Conservation (phyloP, 2,888 invertebrate genomes). For the Napeogenes inachia region DNA sequence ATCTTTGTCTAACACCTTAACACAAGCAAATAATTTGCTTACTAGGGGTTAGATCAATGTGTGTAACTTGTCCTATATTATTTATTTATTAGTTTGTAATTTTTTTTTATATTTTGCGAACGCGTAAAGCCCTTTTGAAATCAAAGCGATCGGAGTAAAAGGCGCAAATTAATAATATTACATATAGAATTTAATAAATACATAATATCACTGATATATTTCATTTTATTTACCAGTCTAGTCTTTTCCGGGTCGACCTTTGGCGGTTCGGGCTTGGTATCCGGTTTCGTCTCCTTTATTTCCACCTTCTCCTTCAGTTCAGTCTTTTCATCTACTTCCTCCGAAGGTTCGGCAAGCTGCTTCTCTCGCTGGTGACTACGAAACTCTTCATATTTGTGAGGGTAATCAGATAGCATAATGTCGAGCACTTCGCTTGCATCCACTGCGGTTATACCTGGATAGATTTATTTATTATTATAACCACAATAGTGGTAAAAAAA, state of each 20-base stretch:
- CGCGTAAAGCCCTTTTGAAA: no score
- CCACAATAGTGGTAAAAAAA: not conserved
- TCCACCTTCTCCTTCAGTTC: conserved; percentile 39
- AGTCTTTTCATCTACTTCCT: conserved; percentile 28
- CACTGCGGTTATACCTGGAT: conserved; percentile 89
- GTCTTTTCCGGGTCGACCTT: conserved; percentile 63
- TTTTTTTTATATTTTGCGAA: no score
- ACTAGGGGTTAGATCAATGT: no score
- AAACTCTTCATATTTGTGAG: conserved; percentile 95
- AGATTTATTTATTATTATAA: not conserved
- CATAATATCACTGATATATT: not conserved
- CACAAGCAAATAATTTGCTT: no score
- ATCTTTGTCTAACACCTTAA: no score
- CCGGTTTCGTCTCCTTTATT: conserved; percentile 47
- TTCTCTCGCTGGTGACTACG: conserved; percentile 81
- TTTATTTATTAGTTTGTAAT: no score
- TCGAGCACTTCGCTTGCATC: conserved; percentile 95
- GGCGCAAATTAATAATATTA: no score
- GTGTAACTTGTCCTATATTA: no score
- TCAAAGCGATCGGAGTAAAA: no score
- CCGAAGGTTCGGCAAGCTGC: conserved; percentile 51
- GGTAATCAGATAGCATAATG: conserved; percentile 96
- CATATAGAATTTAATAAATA: no score
- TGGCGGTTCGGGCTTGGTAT: conserved; percentile 48
- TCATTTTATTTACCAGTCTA: conserved; percentile 52